These are phyloP conservation scores for Desmophyllum pertusum DNA, from an alignment of 92 coral and sea anemone genomes.

Conservation along the genomic window DNA sequence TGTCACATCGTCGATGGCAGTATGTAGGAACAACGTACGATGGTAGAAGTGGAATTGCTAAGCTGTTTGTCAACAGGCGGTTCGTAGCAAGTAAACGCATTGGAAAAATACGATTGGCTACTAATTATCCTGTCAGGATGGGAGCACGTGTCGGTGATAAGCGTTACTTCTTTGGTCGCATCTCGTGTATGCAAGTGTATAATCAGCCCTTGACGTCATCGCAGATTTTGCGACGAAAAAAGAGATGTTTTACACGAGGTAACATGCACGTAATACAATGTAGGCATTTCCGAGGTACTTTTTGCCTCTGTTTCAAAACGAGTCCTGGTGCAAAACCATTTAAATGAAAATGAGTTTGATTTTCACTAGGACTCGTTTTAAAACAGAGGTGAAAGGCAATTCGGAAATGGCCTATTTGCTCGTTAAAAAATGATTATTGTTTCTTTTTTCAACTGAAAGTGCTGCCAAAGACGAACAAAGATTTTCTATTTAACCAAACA, in stretches of 20 bases:
- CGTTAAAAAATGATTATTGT: no score
- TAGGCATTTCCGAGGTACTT: background rate
- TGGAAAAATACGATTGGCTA: slow-evolving; percentile 61
- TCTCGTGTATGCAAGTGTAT: slow-evolving; percentile 75
- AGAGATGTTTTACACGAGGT: slow-evolving; percentile 68
- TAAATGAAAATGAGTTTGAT: no score
- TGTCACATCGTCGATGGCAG: slow-evolving; percentile 61
- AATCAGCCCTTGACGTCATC: slow-evolving; percentile 44
- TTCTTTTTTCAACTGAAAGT: background rate
- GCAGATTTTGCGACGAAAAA: slow-evolving; percentile 56
- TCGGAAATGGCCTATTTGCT: no score
- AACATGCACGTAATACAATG: background rate
- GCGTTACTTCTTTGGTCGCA: slow-evolving; percentile 66
- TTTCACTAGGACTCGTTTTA: no score
- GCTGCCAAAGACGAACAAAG: background rate
- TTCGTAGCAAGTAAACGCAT: slow-evolving; percentile 52
- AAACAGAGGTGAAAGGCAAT: no score
- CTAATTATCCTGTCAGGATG: slow-evolving; percentile 70
- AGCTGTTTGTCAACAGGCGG: slow-evolving; percentile 61
- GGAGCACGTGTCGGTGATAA: slow-evolving; percentile 62
- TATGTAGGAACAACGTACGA: slow-evolving; percentile 79
- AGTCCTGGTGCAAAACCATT: no score
- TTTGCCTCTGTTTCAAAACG: no score
- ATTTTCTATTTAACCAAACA: background rate
- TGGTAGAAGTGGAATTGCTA: slow-evolving; percentile 55